These are phyloP conservation scores for Chloebia gouldiae DNA, from an alignment of 2,113 vertebrate species.

Conservation along the genomic window DNA sequence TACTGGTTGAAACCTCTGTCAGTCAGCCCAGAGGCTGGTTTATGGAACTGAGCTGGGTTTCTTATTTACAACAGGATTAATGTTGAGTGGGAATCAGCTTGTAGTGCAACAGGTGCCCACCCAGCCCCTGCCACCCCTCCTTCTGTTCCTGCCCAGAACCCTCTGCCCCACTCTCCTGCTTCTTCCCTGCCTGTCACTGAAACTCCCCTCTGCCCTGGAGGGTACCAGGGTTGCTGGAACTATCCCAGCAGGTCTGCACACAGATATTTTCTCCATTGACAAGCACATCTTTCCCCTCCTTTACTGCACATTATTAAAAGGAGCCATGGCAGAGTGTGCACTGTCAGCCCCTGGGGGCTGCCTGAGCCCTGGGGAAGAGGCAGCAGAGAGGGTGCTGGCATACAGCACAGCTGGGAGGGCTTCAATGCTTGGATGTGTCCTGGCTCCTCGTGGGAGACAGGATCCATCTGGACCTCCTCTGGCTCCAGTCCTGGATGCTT, in stretches of 20 bases:
- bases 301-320: not conserved
- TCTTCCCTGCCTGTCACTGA: not conserved
- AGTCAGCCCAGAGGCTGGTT: too few relatives aligned
- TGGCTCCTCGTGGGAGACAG: not conserved
- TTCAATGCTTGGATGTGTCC: not conserved
- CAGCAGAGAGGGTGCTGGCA: not conserved
- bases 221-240: not conserved
- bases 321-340: not conserved
- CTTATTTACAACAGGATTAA: too few relatives aligned
- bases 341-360: not conserved
- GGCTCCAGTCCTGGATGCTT: not conserved
- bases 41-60: too few relatives aligned
- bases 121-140: rapidly evolving
- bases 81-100: too few relatives aligned
- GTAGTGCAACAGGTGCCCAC: not conserved
- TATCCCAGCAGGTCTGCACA: not conserved
- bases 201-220: not conserved
- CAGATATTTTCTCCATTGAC: not conserved
- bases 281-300: not conserved
- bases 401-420: not conserved
- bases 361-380: not conserved
- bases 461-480: not conserved
- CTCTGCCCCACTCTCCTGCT: not conserved
- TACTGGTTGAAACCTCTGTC: too few relatives aligned
- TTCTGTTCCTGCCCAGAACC: not conserved